Base-by-base conservation (phyloP, 2,888 invertebrate species). In the Morpho deidamia region DNA sequence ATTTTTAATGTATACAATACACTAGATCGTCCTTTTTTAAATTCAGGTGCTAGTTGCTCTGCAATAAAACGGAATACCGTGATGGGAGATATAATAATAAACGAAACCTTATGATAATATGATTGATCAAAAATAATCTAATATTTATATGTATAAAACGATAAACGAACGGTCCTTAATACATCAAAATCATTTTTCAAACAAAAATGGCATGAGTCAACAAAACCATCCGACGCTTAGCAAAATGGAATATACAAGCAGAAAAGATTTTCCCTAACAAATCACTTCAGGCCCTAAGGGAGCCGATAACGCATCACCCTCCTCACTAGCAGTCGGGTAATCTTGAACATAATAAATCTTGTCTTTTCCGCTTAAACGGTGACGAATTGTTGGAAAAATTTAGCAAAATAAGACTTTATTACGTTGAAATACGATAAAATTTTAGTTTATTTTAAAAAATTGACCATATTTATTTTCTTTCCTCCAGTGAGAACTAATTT, bases 291-390 rank as follows among this genome's bases (percentile, higher is more conserved):
- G 44, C 35, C 34, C 35, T 12, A 34, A 34, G 45, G 51, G 32
- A 53, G 44, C 49, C 43, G 47, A 59, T 55, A 56, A 52, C 53
- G 42, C 56, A 51, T 54, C n/a, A 58, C 58, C 56, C 56, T 52
- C 41, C 57, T 64, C 60, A 62, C 61, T 64, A 56, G 56, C 55
- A 64, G 60, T 56, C 48, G 58, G 57, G 52, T 62, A 65, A 59
- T 56, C 61, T 59, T 37, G 54, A 61, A 67, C 59, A 62, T 62
- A 61, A 68, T 66, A 66, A 67, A 68, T 68, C 65, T 64, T 63
- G 58, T 58, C 53, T 55, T 43, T 61, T 62, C 58, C 52, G 46
- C 61, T 58, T 50, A 51, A 56, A 51, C 53, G 61, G 61, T 61
- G 64, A 64, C 60, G 61, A 62, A 64, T 64, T 61, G 59, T 51